Conservation (phyloP, 2,888 invertebrate species). For the Andrena chrysosceles region DNA sequence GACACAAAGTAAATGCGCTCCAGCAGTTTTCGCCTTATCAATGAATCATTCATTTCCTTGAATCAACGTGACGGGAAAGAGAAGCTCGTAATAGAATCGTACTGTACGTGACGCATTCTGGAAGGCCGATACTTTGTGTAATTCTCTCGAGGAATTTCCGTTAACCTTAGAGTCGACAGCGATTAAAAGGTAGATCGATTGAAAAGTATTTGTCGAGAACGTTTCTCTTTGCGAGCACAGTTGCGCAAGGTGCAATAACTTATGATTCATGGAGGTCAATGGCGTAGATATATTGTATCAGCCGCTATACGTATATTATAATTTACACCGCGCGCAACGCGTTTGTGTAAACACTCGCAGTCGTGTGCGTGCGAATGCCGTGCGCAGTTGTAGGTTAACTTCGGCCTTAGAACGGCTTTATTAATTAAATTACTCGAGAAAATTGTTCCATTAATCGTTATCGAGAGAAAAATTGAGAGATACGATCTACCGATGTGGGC, state of each 20-base stretch:
- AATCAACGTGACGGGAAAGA: neutral
- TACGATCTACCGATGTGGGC: neutral
- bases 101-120: neutral
- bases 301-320: neutral
- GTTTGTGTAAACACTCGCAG: neutral
- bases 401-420: neutral
- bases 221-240: neutral
- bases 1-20: neutral
- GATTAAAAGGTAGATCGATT: slow-evolving; percentile 14
- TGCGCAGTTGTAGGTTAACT: neutral
- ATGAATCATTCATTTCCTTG: slow-evolving; percentile 23
- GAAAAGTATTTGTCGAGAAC: neutral
- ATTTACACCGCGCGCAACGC: neutral
- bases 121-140: neutral
- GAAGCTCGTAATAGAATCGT: neutral
- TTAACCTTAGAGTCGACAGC: slow-evolving; percentile 8
- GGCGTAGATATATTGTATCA: slow-evolving; percentile 41
- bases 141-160: neutral
- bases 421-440: too few species aligned
- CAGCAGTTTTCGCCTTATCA: neutral
- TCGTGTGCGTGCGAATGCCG: neutral
- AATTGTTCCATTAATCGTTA: too few species aligned
- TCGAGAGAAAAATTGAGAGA: too few species aligned
- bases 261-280: slow-evolving; percentile 51
- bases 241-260: slow-evolving; percentile 49